These are phyloP conservation scores for Tribolium castaneum DNA, from an alignment of 1,140 invertebrate genomes.

Conservation along the genomic window DNA sequence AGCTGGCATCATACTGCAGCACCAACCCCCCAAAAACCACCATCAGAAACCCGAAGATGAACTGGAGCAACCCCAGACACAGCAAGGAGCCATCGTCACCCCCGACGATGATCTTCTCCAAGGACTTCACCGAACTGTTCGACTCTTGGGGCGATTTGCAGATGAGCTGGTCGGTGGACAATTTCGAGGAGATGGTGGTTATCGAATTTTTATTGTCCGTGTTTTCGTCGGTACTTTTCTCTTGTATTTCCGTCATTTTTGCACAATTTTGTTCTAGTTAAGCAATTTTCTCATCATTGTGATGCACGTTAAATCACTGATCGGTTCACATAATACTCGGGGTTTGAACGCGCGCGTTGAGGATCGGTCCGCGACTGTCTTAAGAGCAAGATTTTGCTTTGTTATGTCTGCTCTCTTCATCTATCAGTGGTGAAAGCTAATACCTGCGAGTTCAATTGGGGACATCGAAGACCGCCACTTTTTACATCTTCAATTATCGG, in stretches of 20 bases:
- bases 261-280: slow-evolving; percentile 11
- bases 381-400: slow-evolving; percentile 8
- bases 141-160: slow-evolving; percentile 67
- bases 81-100: slow-evolving; percentile 61
- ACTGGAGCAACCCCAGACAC: slow-evolving; percentile 67
- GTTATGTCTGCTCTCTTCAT: slow-evolving; percentile 30
- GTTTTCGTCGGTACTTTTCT: slow-evolving; percentile 3
- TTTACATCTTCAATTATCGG: slow-evolving; percentile 12
- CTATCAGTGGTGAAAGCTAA: slow-evolving; percentile 42
- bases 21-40: slow-evolving; percentile 69
- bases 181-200: slow-evolving; percentile 59
- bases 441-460: slow-evolving; percentile 41
- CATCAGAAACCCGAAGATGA: slow-evolving; percentile 69
- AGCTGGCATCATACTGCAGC: slow-evolving; percentile 68
- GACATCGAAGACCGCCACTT: slow-evolving; percentile 1
- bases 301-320: not conserved
- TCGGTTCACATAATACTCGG: not conserved
- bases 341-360: slow-evolving; percentile 13
- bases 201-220: slow-evolving; percentile 49
- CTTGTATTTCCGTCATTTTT: slow-evolving; percentile 2
- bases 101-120: slow-evolving; percentile 44
- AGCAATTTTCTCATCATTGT: slow-evolving; percentile 36
- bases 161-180: slow-evolving; percentile 69
- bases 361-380: slow-evolving; percentile 1
- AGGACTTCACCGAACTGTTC: slow-evolving; percentile 56